These are phyloP conservation scores for Ophioninae sp. DNA, from an alignment of 2,888 invertebrate genomes.

Conservation along the genomic window DNA sequence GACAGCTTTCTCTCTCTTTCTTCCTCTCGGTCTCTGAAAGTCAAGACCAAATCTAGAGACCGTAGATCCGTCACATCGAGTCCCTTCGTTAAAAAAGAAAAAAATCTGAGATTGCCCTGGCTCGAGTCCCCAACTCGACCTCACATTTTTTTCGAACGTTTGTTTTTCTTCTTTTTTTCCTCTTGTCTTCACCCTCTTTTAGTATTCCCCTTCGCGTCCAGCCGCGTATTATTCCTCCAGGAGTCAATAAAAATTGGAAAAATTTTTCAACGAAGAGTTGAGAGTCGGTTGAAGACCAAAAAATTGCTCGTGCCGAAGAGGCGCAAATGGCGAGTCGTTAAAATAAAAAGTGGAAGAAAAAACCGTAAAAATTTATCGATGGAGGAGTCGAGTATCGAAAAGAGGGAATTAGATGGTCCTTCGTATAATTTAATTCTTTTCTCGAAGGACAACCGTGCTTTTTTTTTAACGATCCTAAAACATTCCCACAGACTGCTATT, in stretches of 20 bases:
- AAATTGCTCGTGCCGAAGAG: slow-evolving; percentile 47
- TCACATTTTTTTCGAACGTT: slow-evolving; percentile 23
- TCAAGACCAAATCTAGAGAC: neutral
- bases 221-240: slow-evolving; percentile 38
- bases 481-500: slow-evolving; percentile 66
- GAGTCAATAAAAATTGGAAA: slow-evolving; percentile 53
- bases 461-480: slow-evolving; percentile 63
- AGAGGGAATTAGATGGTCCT: slow-evolving; percentile 17
- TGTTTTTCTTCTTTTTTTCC: slow-evolving; percentile 22
- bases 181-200: neutral
- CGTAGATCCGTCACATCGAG: slow-evolving; percentile 47
- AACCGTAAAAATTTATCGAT: slow-evolving; percentile 53
- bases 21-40: neutral
- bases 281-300: slow-evolving; percentile 17
- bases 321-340: slow-evolving; percentile 37
- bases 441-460: slow-evolving; percentile 60
- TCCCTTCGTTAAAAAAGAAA: slow-evolving; percentile 48
- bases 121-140: neutral
- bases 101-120: slow-evolving; percentile 66
- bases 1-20: slow-evolving; percentile 65
- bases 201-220: neutral
- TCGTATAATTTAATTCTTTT: slow-evolving; percentile 54
- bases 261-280: slow-evolving; percentile 38
- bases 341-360: slow-evolving; percentile 46
- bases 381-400: slow-evolving; percentile 48